phyloP scores from a whole-genome alignment of 2,888 invertebrate species.

The Myopa tessellatipennis region DNA sequence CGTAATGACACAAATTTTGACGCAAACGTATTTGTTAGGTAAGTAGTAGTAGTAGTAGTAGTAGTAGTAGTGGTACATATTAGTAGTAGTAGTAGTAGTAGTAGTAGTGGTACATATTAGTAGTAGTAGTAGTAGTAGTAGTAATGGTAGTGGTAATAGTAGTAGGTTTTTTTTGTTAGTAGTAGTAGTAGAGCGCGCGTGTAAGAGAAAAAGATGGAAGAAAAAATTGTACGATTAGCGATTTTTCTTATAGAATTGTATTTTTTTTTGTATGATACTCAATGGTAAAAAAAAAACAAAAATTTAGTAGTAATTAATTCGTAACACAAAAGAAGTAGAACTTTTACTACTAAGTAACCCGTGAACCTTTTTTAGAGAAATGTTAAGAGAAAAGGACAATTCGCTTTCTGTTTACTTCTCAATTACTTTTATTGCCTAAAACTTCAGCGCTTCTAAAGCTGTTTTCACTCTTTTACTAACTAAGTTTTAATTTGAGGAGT shows the following conservation, averaged over 20 bases:
- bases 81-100: constrained; percentile 41
- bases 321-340: not conserved
- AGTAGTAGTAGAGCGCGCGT: constrained; percentile 55
- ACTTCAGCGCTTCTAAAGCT: constrained; percentile 17
- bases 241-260: constrained; percentile 41
- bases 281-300: constrained; percentile 35
- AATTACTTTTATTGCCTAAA: not conserved
- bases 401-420: not conserved
- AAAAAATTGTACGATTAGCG: constrained; percentile 52
- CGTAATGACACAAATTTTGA: constrained; percentile 33
- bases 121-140: constrained; percentile 44
- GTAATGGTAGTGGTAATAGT: constrained; percentile 42
- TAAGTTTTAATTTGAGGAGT: constrained; percentile 40
- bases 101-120: constrained; percentile 43
- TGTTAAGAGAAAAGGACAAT: not conserved
- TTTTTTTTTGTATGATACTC: constrained; percentile 15
- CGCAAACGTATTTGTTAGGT: constrained; percentile 33
- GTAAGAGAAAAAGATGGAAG: constrained; percentile 58
- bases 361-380: not conserved
- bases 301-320: constrained; percentile 8
- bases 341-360: not conserved
- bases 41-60: constrained; percentile 42
- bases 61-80: constrained; percentile 45
- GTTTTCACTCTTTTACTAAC: constrained; percentile 40
- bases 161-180: constrained; percentile 38